Conservation (phyloP, 2,888 invertebrate genomes). For the Polymixis flavicincta region DNA sequence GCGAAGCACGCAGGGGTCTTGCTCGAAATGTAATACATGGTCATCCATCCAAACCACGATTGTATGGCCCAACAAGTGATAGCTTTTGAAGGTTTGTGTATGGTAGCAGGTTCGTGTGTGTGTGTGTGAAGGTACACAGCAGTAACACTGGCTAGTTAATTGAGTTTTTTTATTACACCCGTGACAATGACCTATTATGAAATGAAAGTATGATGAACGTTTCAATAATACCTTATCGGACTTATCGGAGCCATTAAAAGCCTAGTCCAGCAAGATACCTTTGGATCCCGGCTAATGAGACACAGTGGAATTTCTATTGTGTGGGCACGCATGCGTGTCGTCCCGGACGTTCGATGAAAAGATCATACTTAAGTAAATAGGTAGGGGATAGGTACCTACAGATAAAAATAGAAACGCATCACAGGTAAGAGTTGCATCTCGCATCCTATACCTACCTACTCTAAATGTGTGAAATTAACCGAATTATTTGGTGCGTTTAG, state of each 20-base stretch:
- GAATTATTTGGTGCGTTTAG: neutral
- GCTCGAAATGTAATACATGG: no score
- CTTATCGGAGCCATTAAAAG: conserved; percentile 4
- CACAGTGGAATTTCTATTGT: no score
- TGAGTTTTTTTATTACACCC: conserved; percentile 12
- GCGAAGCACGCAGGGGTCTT: no score
- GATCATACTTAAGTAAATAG: no score
- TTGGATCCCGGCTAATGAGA: no score
- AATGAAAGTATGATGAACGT: conserved; percentile 9
- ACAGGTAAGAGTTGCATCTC: neutral
- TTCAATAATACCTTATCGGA: conserved; percentile 5
- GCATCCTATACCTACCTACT: neutral
- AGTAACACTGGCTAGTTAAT: neutral
- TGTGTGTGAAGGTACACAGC: neutral
- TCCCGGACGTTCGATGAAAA: no score
- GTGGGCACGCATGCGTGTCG: no score
- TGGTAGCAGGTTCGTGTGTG: neutral
- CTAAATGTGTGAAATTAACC: neutral
- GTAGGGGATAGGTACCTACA: neutral
- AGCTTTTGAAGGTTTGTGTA: neutral
- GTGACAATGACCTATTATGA: neutral
- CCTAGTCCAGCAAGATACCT: no score
- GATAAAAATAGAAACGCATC: neutral
- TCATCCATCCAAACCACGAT: neutral
- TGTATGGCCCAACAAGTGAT: neutral